Evolutionary conservation across 1,140 invertebrate genomes (phyloP).

Genomic region (Stegodyphus mimosarum): DNA sequence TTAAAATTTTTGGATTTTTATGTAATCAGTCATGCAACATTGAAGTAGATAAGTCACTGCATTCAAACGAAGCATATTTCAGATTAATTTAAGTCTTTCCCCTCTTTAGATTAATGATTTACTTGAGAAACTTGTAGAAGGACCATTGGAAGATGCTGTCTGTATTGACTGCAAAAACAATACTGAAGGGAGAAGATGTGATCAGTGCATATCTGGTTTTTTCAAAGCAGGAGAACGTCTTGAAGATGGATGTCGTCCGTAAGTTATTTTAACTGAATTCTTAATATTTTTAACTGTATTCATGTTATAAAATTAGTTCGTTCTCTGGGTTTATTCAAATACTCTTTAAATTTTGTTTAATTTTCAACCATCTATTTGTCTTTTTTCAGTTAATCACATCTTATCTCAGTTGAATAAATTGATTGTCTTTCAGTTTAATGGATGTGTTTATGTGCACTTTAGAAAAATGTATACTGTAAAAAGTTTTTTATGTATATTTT

Average conservation of each 20-base stretch:
- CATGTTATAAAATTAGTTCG: neutral
- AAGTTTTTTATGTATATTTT: too few relatives aligned
- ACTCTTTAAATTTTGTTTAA: neutral
- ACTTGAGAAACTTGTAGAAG: slow-evolving; percentile 56
- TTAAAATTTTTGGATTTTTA: too few relatives aligned
- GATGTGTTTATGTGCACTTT: too few relatives aligned
- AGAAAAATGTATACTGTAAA: too few relatives aligned
- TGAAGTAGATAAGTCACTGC: too few relatives aligned
- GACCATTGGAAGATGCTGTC: slow-evolving; percentile 73
- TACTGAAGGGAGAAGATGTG: slow-evolving; percentile 85
- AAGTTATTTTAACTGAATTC: slow-evolving; percentile 66
- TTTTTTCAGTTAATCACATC: too few relatives aligned
- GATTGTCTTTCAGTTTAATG: too few relatives aligned
- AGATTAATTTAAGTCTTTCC: too few relatives aligned
- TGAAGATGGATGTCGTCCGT: slow-evolving; percentile 79
- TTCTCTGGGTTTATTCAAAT: neutral
- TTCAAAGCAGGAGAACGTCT: slow-evolving; percentile 86
- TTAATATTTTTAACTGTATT: neutral
- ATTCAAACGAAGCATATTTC: too few relatives aligned
- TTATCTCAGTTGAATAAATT: too few relatives aligned
- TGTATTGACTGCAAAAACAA: slow-evolving; percentile 89
- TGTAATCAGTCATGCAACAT: too few relatives aligned
- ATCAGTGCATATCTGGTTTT: slow-evolving; percentile 84
- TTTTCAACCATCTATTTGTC: too few relatives aligned
- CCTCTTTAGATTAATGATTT: slow-evolving; percentile 33